Conservation (phyloP, 2,888 invertebrate genomes). For the Mythimna vitellina region DNA sequence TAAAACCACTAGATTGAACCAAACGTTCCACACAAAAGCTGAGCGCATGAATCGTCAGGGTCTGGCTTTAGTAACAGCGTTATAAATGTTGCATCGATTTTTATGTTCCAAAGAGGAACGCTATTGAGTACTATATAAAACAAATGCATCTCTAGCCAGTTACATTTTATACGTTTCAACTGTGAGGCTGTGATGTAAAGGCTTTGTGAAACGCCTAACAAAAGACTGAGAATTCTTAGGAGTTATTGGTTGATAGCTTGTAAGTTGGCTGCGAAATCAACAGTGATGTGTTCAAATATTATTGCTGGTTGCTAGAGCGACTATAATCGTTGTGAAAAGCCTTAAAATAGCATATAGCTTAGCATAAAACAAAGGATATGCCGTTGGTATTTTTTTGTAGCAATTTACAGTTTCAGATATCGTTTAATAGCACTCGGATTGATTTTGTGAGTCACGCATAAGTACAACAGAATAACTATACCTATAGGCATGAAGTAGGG, state of each 20-base stretch:
- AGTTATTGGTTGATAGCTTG: background rate
- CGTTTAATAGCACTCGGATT: no score
- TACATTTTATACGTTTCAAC: constrained; percentile 30
- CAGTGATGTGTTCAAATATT: background rate
- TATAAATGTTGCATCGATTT: constrained; percentile 37
- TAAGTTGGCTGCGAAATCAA: background rate
- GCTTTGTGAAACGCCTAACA: background rate
- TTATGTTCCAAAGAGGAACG: constrained; percentile 23
- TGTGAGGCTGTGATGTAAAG: background rate
- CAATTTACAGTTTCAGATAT: no score
- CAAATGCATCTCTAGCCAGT: constrained; percentile 30
- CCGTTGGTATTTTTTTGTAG: no score
- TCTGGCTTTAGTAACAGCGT: constrained; percentile 49
- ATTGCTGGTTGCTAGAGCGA: no score
- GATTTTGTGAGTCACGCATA: no score
- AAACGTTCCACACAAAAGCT: constrained; percentile 68
- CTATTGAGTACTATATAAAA: constrained; percentile 40
- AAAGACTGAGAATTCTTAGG: background rate
- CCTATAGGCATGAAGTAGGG: no score
- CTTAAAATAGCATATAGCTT: background rate
- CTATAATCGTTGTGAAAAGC: background rate
- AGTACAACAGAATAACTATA: no score
- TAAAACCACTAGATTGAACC: constrained; percentile 72
- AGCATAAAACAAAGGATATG: no score
- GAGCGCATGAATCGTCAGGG: constrained; percentile 62